A percentile compares a stretch with the other conserved stretches of the same genome.
Conservation (phyloP, 2,113 vertebrate genomes). For the Aegotheles bennettii region DNA sequence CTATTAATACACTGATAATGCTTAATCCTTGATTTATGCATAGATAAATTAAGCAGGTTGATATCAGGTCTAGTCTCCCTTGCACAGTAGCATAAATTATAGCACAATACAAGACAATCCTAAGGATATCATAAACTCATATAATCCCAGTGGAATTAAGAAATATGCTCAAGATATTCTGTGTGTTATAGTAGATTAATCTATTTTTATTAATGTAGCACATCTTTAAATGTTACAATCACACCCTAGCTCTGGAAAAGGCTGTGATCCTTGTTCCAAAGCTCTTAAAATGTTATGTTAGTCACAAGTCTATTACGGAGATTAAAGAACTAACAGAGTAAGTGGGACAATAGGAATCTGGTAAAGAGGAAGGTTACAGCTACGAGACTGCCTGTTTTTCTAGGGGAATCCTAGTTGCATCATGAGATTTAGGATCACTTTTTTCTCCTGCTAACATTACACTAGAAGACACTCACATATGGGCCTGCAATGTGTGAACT, state of each 20-base stretch:
- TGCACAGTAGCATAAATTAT: neutral
- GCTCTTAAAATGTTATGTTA: neutral
- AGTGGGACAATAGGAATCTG: neutral
- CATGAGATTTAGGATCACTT: neutral
- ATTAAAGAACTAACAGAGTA: neutral
- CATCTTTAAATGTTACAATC: constrained; percentile 12
- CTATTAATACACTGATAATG: neutral
- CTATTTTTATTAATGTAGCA: constrained; percentile 1
- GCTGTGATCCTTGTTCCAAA: neutral
- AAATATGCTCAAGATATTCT: neutral
- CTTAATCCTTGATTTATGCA: constrained; percentile 15
- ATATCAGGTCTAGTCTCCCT: neutral
- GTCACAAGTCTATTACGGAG: neutral
- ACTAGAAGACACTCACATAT: neutral
- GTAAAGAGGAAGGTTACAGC: neutral
- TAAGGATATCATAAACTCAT: neutral
- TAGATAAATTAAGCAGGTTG: neutral
- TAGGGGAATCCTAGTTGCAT: neutral
- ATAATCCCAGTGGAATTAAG: constrained; percentile 11
- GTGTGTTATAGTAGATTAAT: neutral
- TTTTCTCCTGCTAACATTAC: neutral
- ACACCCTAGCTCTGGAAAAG: constrained; percentile 1
- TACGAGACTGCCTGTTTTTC: neutral
- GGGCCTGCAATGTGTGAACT: neutral
- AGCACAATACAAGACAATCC: neutral